Evolutionary conservation across 2,888 invertebrate species (phyloP), one percentile per base, ranked within the genome.

Genomic region (Eristalis pertinax): DNA sequence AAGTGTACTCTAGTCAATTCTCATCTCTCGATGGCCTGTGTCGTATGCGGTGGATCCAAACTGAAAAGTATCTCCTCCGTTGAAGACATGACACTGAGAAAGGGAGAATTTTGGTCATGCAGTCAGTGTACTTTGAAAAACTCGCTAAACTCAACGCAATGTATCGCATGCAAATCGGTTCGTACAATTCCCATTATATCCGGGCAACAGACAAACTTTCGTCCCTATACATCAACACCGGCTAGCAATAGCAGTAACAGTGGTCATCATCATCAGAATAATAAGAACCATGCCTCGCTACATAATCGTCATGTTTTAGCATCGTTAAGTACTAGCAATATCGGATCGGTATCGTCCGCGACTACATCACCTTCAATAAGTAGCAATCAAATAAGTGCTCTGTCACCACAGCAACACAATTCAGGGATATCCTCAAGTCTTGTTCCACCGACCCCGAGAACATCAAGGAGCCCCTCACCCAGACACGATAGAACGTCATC

Each of bases 1-100:
- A 97, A 97, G 90, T 98, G 98, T 92, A 98, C 98, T 1, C 94
- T 98, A 80, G 95, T 97, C 29, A 98, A 98, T 93, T 95, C 96
- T 22, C 94, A 94, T 0, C 93, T 94, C 26, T 95, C 95, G 0
- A 94, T 95, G 83, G 96, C 96, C 0, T 98, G 98, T 92, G 96
- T 96, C 13, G 97, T 97, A 0, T 98, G 98, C 92, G 97, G 97
- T 58, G 97, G 97, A n/a, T 96, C 97, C 0, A 96, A 96, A 90
- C 94, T 97, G 8, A 95, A 95, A 88, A 96, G 96, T 89, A 94
- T 96, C 69, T 94, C 95, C 2, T 93, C 94, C 74, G 93, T 94
- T 35, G 95, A 95, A 89, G 96, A 96, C 89, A 95, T 95, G 93
- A 96, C 96, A 0, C 92, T 96, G 89, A 94, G 95, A 29, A 96